Evolutionary conservation across 2,797 vertebrate genomes (phyloP).

Genomic region (Florisuga fusca): DNA sequence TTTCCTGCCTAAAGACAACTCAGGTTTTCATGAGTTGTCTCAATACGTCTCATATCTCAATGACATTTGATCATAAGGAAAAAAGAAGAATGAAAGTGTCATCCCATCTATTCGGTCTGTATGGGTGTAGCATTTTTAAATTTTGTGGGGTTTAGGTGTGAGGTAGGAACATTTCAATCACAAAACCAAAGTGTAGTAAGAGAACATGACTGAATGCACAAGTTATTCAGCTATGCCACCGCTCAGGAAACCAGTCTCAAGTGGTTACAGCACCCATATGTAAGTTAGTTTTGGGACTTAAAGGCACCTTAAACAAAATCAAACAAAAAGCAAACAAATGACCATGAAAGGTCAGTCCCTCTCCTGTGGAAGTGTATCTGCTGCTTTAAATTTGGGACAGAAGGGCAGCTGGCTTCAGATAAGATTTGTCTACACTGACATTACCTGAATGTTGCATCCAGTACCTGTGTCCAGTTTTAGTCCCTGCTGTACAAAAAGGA

Average conservation of each 20-base stretch:
- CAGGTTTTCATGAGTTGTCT: background rate
- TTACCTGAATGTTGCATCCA: too few relatives aligned
- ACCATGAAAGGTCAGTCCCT: too few relatives aligned
- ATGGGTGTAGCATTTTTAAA: background rate
- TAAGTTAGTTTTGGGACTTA: background rate
- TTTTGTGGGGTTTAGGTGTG: background rate
- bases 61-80: background rate
- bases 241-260: background rate
- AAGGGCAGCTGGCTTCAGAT: background rate
- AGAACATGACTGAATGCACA: background rate
- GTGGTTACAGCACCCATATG: background rate
- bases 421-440: background rate
- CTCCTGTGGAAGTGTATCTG: background rate
- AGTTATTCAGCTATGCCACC: background rate
- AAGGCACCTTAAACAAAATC: background rate
- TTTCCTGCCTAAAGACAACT: slow-evolving; percentile 26
- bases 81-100: background rate
- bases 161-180: background rate
- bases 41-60: too few relatives aligned
- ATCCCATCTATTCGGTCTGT: background rate
- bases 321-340: background rate
- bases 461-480: too few relatives aligned
- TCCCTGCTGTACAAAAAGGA: too few relatives aligned
- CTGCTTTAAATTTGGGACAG: background rate
- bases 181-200: background rate